Percentiles rank a stretch among this genome's conserved stretches.
phyloP scores from a whole-genome alignment of 2,888 invertebrate species.

The Diarsia brunnea region DNA sequence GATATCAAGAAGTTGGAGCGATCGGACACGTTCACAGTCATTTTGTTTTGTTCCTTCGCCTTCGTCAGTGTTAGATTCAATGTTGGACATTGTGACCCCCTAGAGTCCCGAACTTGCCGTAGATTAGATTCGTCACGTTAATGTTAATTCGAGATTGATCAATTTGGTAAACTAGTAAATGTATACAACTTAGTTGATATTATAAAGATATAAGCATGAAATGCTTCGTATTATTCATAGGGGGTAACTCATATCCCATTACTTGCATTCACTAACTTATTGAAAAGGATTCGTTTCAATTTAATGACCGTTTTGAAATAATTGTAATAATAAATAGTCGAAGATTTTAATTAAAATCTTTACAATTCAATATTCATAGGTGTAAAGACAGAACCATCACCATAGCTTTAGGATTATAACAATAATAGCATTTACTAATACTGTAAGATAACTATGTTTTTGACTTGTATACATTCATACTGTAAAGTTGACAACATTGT shows the following conservation, averaged over 20 bases:
- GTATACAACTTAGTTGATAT: slow-evolving; percentile 88
- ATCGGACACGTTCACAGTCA: slow-evolving; percentile 79
- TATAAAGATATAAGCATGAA: slow-evolving; percentile 83
- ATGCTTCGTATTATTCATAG: slow-evolving; percentile 85
- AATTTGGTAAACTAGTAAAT: slow-evolving; percentile 85
- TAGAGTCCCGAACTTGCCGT: slow-evolving; percentile 84
- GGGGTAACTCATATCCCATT: slow-evolving; percentile 82
- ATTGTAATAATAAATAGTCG: slow-evolving; percentile 74
- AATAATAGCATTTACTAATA: slow-evolving; percentile 88
- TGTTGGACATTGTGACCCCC: slow-evolving; percentile 85
- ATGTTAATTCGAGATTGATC: slow-evolving; percentile 86
- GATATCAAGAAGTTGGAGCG: slow-evolving; percentile 81
- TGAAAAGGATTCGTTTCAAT: slow-evolving; percentile 74
- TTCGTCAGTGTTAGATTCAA: slow-evolving; percentile 88
- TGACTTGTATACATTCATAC: slow-evolving; percentile 90
- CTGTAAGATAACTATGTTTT: slow-evolving; percentile 90
- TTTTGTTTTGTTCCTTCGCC: slow-evolving; percentile 82
- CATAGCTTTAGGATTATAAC: slow-evolving; percentile 89
- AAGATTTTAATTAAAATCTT: slow-evolving; percentile 78
- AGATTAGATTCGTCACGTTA: slow-evolving; percentile 86
- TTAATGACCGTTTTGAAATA: slow-evolving; percentile 72
- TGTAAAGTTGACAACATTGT: slow-evolving; percentile 87
- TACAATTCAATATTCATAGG: slow-evolving; percentile 80
- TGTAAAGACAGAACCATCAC: slow-evolving; percentile 86
- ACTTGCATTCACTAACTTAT: slow-evolving; percentile 72